These are phyloP conservation scores for Drosophila longiperda DNA, from an alignment of 2,888 invertebrate genomes.

Conservation along the genomic window DNA sequence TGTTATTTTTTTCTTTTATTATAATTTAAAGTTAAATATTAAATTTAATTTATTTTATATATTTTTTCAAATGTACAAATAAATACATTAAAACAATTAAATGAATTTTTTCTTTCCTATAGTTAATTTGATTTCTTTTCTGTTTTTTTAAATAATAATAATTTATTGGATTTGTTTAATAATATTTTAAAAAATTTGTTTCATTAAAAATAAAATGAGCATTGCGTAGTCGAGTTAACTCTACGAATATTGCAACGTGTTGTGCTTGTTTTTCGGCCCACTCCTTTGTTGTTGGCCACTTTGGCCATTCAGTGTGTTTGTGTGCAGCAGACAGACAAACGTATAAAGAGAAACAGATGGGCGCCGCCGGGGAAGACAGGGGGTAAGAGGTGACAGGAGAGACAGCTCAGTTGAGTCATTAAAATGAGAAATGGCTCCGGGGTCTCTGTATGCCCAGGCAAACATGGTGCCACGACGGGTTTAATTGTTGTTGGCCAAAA, in stretches of 20 bases:
- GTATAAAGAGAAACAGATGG: slow-evolving; percentile 34
- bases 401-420: slow-evolving; percentile 74
- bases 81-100: no score
- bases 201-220: not conserved
- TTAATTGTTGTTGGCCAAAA: slow-evolving; percentile 73
- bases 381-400: not conserved
- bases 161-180: not conserved
- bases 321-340: slow-evolving; percentile 42
- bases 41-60: no score
- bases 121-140: no score
- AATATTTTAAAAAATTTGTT: not conserved
- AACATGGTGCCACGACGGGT: slow-evolving; percentile 66
- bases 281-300: slow-evolving; percentile 48
- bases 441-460: slow-evolving; percentile 57
- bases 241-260: slow-evolving; percentile 4
- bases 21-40: no score
- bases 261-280: slow-evolving; percentile 31
- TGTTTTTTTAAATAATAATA: no score
- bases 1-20: not conserved
- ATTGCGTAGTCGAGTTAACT: slow-evolving; percentile 16
- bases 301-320: slow-evolving; percentile 26
- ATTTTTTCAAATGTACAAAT: no score
- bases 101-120: no score
- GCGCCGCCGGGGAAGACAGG: slow-evolving; percentile 3
- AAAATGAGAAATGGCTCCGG: slow-evolving; percentile 76